Evolutionary conservation across 2,888 invertebrate species (phyloP).

Genomic region (Graphium colonna): DNA sequence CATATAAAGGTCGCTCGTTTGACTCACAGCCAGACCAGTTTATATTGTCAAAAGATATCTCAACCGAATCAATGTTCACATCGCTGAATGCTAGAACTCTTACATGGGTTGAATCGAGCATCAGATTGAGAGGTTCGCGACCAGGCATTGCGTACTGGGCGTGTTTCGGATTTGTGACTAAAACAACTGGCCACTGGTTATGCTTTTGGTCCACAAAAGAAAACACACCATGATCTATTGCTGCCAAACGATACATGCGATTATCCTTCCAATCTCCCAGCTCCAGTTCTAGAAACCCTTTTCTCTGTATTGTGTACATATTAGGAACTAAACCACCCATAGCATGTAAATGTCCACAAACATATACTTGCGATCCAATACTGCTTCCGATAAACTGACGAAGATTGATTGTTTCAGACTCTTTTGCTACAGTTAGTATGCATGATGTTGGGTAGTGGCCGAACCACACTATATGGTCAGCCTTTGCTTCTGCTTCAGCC

Average conservation of each 20-base stretch:
- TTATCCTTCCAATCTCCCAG: conserved; percentile 96
- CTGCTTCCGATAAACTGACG: conserved; percentile 81
- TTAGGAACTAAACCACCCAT: conserved; percentile 87
- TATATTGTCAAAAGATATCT: conserved; percentile 83
- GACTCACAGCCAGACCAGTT: conserved; percentile 82
- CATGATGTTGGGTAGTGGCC: conserved; percentile 96
- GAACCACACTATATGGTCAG: conserved; percentile 81
- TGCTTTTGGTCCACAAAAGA: conserved; percentile 90
- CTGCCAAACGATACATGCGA: conserved; percentile 89
- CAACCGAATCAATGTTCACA: conserved; percentile 81
- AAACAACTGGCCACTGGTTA: conserved; percentile 88
- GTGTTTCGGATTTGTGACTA: conserved; percentile 96
- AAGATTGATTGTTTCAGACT: conserved; percentile 69
- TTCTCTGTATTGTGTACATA: conserved; percentile 93
- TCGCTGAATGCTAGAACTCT: conserved; percentile 90
- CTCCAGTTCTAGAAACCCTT: conserved; percentile 92
- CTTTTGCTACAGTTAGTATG: conserved; percentile 82
- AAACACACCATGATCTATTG: conserved; percentile 93
- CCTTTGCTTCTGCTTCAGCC: conserved; percentile 68
- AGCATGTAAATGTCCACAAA: conserved; percentile 95
- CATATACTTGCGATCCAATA: conserved; percentile 83
- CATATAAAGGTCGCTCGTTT: conserved; percentile 85
- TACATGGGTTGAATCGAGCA: conserved; percentile 87
- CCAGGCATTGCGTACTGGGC: conserved; percentile 85
- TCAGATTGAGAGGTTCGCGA: conserved; percentile 85